Base-by-base conservation (phyloP, 1,140 invertebrate genomes). In the Euwallacea fornicatus region DNA sequence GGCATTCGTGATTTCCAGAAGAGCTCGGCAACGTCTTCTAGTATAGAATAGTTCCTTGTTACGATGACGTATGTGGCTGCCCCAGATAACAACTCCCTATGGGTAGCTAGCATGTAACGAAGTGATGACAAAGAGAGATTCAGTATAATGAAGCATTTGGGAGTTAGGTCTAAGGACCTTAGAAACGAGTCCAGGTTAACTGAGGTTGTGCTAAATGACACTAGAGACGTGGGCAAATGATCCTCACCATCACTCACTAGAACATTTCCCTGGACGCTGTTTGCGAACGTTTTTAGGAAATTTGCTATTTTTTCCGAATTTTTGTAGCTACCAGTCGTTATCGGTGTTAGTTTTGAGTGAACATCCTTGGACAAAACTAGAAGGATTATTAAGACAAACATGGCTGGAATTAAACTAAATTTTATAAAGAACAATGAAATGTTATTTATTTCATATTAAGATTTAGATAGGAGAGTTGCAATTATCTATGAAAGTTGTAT, bases 1-100 rank as follows among this genome's bases (percentile, higher is more conserved):
- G 61, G 61, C 16, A 63, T 21, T 46, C 46, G 11, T 7, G 11
- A 47, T n/a, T 63, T n/a, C 61, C 61, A 63, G 7, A 63, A 16
- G 10, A 44, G 11, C 47, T 63, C n/a, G n/a, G 61, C 61, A 16
- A 63, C 7, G 2, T 63, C 41, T 47, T 47, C 7, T 9, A 47
- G 42, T 10, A 41, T 47, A 11, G 44, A 7, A 8, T 46, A 13
- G 44, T 63, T 44, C 3, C 10, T 63, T 47, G 61, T 15, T 47
- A 63, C 13, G 7, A 63, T 11, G 47, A 47, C 13, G 47, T 63
- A 63, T 46, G 6, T 46, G 6, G 44, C 11, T 10, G 11, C 44
- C 3, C 61, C 61, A 0, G 59, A n/a, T 11, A 61, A 61, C 0
- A 50, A 10, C 3, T 50, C 13, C 13, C 2, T 10, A 6, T 13